Evolutionary conservation across 1,140 invertebrate species (phyloP).

Genomic region (Antheraea pernyi): DNA sequence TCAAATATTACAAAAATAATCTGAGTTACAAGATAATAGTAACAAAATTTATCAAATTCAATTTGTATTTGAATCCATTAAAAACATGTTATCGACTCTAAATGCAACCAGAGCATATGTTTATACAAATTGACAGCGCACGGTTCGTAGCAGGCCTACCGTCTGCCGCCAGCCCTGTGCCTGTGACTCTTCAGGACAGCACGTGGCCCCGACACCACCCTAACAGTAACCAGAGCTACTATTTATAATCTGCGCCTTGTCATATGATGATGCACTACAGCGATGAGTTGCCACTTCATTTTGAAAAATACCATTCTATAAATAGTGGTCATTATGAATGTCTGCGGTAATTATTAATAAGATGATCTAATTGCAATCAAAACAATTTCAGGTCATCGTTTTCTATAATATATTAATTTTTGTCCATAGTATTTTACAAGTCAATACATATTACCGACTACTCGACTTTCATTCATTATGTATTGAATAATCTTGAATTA

Average conservation of each 20-base stretch:
- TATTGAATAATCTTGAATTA: too few relatives aligned
- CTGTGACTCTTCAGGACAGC: conserved; percentile 42
- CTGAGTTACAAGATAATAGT: too few relatives aligned
- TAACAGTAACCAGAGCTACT: conserved; percentile 56
- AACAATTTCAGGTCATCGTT: not conserved
- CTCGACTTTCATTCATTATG: too few relatives aligned
- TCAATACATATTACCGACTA: not conserved
- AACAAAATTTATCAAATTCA: too few relatives aligned
- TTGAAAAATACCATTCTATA: not conserved
- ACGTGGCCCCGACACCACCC: conserved; percentile 42
- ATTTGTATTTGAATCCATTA: not conserved
- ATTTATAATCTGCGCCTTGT: conserved; percentile 41
- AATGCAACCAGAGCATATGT: not conserved
- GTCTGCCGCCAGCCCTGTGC: conserved; percentile 20
- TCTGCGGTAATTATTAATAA: not conserved
- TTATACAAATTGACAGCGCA: not conserved
- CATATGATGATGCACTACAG: conserved; percentile 37
- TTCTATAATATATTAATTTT: not conserved
- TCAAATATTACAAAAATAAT: too few relatives aligned
- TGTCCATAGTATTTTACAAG: not conserved
- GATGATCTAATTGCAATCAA: not conserved
- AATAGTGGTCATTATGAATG: not conserved
- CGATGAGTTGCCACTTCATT: conserved; percentile 13
- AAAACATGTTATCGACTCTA: not conserved
- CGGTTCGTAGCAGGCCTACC: not conserved